Conservation (phyloP, 2,113 vertebrate species). For the Microcebus tavaratra region DNA sequence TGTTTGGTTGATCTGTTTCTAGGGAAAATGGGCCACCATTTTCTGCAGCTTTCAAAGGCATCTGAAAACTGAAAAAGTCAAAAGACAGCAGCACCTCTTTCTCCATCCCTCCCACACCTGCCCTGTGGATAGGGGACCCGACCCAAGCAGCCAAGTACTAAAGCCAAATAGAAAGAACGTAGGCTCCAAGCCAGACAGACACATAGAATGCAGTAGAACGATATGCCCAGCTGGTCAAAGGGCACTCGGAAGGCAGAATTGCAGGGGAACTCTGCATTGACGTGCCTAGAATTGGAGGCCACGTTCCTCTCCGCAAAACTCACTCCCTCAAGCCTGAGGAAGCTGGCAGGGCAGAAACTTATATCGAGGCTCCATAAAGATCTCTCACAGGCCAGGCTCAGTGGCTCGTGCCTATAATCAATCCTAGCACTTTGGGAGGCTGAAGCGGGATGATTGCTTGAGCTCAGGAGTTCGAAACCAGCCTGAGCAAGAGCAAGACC, state of each 20-base stretch:
- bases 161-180: not conserved
- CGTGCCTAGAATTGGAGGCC: not conserved
- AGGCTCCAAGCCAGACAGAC: no score
- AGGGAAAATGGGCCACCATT: not conserved
- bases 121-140: not conserved
- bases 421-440: not conserved
- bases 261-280: rapidly evolving
- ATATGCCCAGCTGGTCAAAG: rapidly evolving
- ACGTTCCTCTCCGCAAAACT: not conserved
- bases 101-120: not conserved
- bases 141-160: not conserved
- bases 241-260: rapidly evolving
- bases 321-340: not conserved
- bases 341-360: not conserved
- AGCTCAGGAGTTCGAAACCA: no score
- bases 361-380: not conserved
- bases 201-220: not conserved
- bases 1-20: not conserved
- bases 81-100: not conserved
- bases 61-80: not conserved
- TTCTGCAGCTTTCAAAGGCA: not conserved
- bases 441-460: no score
- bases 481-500: no score
- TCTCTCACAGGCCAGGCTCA: not conserved
- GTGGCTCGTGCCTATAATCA: not conserved